phyloP scores from a whole-genome alignment of 2,888 invertebrate species.

The Drosophila anomelani region DNA sequence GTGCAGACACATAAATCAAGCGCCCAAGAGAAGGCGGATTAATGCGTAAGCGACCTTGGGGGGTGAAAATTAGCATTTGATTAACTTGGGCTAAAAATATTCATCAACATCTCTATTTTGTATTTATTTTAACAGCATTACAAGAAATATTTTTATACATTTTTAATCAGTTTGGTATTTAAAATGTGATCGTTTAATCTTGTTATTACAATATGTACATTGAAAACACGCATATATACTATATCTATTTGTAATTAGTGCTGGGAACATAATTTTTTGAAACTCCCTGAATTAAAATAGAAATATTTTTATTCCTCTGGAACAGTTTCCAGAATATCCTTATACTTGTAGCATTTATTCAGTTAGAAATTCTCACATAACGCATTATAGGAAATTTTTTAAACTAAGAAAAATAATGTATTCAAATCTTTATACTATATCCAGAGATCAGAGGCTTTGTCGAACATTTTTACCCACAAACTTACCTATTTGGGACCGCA shows the following conservation, averaged over 20 bases:
- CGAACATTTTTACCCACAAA: neutral
- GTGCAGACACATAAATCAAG: conserved; percentile 38
- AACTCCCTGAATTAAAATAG: no score
- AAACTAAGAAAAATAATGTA: neutral
- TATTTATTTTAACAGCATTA: neutral
- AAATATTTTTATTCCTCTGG: neutral
- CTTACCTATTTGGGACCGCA: neutral
- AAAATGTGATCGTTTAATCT: neutral
- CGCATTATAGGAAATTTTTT: neutral
- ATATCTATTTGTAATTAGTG: neutral
- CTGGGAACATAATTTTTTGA: neutral
- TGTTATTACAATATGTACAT: neutral
- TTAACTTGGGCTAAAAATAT: conserved; percentile 6
- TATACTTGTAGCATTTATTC: neutral
- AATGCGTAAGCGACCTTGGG: conserved; percentile 25
- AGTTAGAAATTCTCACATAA: neutral
- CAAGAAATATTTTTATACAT: neutral
- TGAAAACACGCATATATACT: no score
- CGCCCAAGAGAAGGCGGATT: conserved; percentile 17
- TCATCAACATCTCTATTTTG: neutral
- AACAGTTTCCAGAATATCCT: neutral
- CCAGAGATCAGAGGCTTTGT: neutral
- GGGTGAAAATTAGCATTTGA: conserved; percentile 4
- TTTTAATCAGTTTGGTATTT: no score
- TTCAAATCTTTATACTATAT: neutral